Base-by-base conservation (phyloP, 2,113 vertebrate species). In the Ancistrus triradiatus region DNA sequence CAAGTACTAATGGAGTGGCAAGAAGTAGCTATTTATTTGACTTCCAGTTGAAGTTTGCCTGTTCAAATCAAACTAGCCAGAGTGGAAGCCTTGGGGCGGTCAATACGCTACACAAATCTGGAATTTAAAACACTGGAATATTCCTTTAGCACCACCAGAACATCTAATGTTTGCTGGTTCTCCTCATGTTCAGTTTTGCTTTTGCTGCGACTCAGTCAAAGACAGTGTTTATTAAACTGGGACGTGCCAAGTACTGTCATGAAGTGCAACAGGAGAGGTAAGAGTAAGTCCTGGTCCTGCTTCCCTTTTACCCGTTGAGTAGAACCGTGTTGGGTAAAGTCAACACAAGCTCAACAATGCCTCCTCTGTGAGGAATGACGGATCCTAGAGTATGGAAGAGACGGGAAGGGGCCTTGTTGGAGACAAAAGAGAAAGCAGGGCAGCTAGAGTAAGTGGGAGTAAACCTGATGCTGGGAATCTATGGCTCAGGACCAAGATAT, bases 161-260 rank as follows among this genome's bases (percentile, higher is more conserved):
- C 13, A 40, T 42, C 38, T 6, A 53, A 3, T 25, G 40, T 42
- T 11, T 31, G 43, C 51, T 57, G 40, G 15, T 35, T 49, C 24
- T 57, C 9, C 40, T 28, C 22, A 19, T 51, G 15, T 25, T n/a
- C 27, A 7, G 10, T 13, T 22, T 60, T 42, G 18, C 56, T 33
- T 14, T 40, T 48, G 28, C 35, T 24, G 24, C 43, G 15, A 55
- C 40, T 62, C 69, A 49, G 25, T 55, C 33, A 49, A 69, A 63
- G 17, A 63, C 38, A 25, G 22, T 72, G 46, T 72, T 66, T 72
- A 48, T 66, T 72, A 67, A 67, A 62, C 33, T 24, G 35, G 50
- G 58, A 67, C 57, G 58, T 63, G 63, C 69, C 69, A 72, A 72
- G 57, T 59, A 42, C 68, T 52, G 60, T 71, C 69, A 51, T n/a